These are phyloP conservation scores for Cantharis flavilabris DNA, from an alignment of 2,888 invertebrate species.

Conservation along the genomic window DNA sequence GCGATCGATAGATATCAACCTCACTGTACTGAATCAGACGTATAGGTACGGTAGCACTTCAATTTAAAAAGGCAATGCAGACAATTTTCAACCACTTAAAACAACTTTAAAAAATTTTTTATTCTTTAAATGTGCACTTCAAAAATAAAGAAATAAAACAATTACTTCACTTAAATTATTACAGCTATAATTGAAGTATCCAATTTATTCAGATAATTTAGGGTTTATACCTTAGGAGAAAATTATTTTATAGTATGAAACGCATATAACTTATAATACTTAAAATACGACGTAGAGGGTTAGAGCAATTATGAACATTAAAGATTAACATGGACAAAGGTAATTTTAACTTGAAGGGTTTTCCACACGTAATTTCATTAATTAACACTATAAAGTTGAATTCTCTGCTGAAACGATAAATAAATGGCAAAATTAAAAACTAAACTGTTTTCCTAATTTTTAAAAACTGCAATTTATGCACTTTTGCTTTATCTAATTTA, in stretches of 20 bases:
- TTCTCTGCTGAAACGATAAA: background rate
- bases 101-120: background rate
- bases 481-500: background rate
- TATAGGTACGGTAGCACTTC: background rate
- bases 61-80: background rate
- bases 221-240: conserved; percentile 1
- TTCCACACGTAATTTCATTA: conserved; percentile 2
- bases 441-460: background rate
- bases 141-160: background rate
- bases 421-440: background rate
- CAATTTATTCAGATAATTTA: background rate
- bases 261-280: background rate
- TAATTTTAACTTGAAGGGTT: background rate
- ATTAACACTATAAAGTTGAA: background rate
- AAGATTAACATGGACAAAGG: conserved; percentile 3
- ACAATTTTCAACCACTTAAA: background rate
- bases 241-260: conserved; percentile 1
- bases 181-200: background rate
- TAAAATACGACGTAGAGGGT: conserved; percentile 1
- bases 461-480: background rate
- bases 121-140: background rate
- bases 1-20: background rate
- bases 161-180: background rate
- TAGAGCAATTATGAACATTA: conserved; percentile 3
- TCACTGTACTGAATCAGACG: background rate